Conservation (phyloP, 2,797 vertebrate genomes). For the Peromyscus aztecus region DNA sequence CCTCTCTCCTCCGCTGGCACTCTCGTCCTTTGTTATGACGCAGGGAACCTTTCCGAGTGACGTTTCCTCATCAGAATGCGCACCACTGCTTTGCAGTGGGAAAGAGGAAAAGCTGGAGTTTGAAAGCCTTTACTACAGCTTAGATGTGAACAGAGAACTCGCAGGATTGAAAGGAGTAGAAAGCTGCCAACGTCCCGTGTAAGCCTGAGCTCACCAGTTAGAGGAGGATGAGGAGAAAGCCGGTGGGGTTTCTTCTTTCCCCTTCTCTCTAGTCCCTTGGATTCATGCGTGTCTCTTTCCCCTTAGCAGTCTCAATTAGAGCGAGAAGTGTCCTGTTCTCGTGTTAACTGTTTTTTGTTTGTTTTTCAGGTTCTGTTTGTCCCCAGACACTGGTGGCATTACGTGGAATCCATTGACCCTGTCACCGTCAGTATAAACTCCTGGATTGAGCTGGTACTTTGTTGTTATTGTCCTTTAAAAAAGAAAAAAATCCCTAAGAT, state of each 20-base stretch:
- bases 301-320: not conserved
- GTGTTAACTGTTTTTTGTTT: conserved; percentile 67
- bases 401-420: conserved; percentile 96
- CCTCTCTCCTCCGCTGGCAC: not conserved
- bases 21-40: not conserved
- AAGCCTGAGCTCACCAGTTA: not conserved
- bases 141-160: not conserved
- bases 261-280: not conserved
- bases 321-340: not conserved
- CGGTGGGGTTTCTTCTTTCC: not conserved
- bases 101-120: not conserved
- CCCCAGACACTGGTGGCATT: conserved; percentile 99
- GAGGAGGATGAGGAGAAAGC: not conserved
- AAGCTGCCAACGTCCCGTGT: not conserved
- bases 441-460: conserved; percentile 96
- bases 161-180: not conserved
- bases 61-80: not conserved
- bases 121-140: conserved; percentile 31
- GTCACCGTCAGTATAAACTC: conserved; percentile 98
- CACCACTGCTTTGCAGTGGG: not conserved
- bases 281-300: not conserved
- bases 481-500: not conserved
- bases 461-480: conserved; percentile 26
- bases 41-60: not conserved
- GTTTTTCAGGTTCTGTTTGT: conserved; percentile 94